These are phyloP conservation scores for Lochmaea crataegi DNA, from an alignment of 2,888 invertebrate species.

Conservation along the genomic window DNA sequence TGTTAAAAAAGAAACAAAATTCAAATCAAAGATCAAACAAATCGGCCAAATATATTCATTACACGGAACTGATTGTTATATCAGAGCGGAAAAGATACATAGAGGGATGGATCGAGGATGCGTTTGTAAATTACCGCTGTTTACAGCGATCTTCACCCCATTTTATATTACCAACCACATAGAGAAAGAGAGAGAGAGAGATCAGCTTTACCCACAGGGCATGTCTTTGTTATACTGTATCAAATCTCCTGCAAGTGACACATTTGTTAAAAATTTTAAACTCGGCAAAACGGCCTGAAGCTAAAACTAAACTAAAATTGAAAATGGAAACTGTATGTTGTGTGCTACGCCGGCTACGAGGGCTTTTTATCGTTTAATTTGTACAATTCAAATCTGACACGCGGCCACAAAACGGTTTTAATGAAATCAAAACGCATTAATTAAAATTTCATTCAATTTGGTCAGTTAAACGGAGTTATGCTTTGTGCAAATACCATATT, in stretches of 20 bases:
- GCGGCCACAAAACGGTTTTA: conserved; percentile 55
- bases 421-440: conserved; percentile 65
- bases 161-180: conserved; percentile 52
- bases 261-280: conserved; percentile 61
- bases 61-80: conserved; percentile 13
- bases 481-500: conserved; percentile 44
- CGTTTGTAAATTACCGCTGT: conserved; percentile 30
- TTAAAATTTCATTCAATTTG: conserved; percentile 64
- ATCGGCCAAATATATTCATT: conserved; percentile 14
- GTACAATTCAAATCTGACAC: conserved; percentile 58
- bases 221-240: conserved; percentile 61
- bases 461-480: conserved; percentile 53
- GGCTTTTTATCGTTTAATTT: conserved; percentile 51
- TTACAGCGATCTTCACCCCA: conserved; percentile 42
- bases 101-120: conserved; percentile 9
- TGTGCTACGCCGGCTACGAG: conserved; percentile 19
- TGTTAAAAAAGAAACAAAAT: conserved; percentile 16
- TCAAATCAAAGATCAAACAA: conserved; percentile 20
- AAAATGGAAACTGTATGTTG: conserved; percentile 61
- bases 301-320: conserved; percentile 55
- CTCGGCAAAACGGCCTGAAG: conserved; percentile 30
- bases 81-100: neutral
- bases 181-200: conserved; percentile 2
- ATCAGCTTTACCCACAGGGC: conserved; percentile 52
- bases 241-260: conserved; percentile 63